Base-by-base conservation (phyloP, 2,797 vertebrate species). In the Aphelocoma californica region DNA sequence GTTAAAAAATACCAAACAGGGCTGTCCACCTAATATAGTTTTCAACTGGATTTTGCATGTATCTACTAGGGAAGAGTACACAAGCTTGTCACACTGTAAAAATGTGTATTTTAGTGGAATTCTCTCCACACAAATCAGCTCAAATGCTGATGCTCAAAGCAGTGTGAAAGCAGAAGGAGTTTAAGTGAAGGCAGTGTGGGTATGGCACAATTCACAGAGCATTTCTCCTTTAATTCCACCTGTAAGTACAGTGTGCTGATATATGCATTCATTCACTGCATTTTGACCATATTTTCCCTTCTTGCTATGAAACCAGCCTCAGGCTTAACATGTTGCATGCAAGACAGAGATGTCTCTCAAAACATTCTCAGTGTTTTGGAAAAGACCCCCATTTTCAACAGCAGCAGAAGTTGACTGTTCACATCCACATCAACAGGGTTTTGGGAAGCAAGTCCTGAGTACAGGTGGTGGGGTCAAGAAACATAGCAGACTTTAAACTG, bases 181-280 rank as follows among this genome's bases (percentile, higher is more conserved):
- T 90, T 88, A 57, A 91, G 6, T 48, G 75, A 86, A 80, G 38
- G 62, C 53, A 57, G 19, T 81, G 61, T 51, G 50, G 65, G 77
- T 67, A 53, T 4, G 9, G 84, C 90, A 79, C 88, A 85, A 77
- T 77, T 94, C 92, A 92, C 42, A 89, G 88, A 78, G 47, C 62
- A 72, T 90, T 94, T 92, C 60, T 95, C 81, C 51, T 96, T 96
- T 90, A 92, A 74, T 91, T 81, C 40, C 64, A 87, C 69, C 81
- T 91, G 54, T 69, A 87, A 82, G 31, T 42, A 38, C 53, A 86
- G 36, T 34, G 50, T 73, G 67, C 34, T 40, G 66, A 58, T 72
- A 31, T 7, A 26, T 36, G 44, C 36, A 65, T 92, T 86, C n/a
- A 60, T 82, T 88, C 83, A 71, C 7, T 82, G 61, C 61, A 70